Conservation (phyloP, 2,113 vertebrate genomes). For the Rhinogobius similis region DNA sequence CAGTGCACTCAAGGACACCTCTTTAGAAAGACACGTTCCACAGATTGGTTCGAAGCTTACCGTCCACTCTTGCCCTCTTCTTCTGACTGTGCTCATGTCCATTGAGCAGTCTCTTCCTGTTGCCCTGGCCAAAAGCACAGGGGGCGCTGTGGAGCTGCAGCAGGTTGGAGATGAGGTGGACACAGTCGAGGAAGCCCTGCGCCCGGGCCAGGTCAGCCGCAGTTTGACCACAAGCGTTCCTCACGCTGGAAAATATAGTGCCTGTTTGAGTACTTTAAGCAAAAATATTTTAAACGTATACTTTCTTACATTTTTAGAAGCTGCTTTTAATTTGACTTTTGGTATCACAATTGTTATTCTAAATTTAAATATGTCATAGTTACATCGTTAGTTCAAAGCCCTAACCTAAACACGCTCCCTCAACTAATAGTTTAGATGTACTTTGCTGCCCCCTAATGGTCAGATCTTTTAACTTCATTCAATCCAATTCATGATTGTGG, state of each 20-base stretch:
- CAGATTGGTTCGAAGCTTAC: background rate
- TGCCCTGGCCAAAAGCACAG: constrained; percentile 64
- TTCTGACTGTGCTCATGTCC: constrained; percentile 72
- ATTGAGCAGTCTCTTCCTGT: constrained; percentile 87
- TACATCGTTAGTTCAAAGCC: background rate
- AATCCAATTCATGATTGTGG: background rate
- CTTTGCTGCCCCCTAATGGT: background rate
- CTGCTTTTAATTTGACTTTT: background rate
- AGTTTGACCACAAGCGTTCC: constrained; percentile 92
- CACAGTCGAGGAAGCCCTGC: constrained; percentile 92
- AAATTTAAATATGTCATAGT: background rate
- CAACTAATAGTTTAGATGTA: background rate
- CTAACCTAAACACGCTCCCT: too few species aligned
- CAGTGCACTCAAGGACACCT: background rate
- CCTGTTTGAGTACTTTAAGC: background rate
- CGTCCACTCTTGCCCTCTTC: constrained; percentile 59
- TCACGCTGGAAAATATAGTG: constrained; percentile 85
- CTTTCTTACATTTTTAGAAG: background rate
- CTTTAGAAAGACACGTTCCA: background rate
- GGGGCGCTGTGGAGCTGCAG: constrained; percentile 73
- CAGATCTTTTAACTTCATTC: background rate
- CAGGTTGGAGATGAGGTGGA: constrained; percentile 87
- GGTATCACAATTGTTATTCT: background rate
- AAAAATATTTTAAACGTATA: background rate
- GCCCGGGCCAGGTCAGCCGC: constrained; percentile 93